Conservation (phyloP, 2,888 invertebrate genomes). For the Dryadula phaetusa region DNA sequence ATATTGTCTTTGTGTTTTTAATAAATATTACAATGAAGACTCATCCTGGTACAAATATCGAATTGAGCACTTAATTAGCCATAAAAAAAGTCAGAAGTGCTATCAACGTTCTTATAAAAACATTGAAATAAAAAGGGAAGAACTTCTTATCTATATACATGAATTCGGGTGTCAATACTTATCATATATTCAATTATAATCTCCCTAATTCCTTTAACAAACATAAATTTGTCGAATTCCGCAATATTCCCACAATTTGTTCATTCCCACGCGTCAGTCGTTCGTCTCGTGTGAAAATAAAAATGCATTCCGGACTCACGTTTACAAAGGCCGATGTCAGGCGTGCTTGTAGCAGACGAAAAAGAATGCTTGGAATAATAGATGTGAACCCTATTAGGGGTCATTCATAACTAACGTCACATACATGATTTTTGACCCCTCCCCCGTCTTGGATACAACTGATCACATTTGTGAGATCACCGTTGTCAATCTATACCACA, state of each 20-base stretch:
- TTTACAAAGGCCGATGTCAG: not conserved
- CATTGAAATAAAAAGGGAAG: not conserved
- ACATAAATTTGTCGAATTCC: not conserved
- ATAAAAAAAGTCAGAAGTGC: too few species aligned
- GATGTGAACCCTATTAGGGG: too few species aligned
- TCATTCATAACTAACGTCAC: too few species aligned
- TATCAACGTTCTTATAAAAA: too few species aligned
- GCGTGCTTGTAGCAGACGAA: not conserved
- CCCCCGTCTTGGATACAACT: too few species aligned
- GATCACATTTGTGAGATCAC: too few species aligned
- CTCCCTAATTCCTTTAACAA: not conserved
- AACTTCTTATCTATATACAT: not conserved
- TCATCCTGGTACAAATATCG: too few species aligned
- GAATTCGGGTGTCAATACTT: not conserved
- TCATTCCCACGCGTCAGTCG: slow-evolving; percentile 21
- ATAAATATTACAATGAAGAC: too few species aligned
- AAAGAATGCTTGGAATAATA: not conserved
- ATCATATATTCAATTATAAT: not conserved
- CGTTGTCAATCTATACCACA: too few species aligned
- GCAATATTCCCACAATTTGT: slow-evolving; percentile 18
- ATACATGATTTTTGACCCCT: too few species aligned
- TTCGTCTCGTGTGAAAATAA: slow-evolving; percentile 21
- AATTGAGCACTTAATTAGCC: too few species aligned
- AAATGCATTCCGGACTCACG: slow-evolving; percentile 21
- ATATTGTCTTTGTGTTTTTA: too few species aligned